Evolutionary conservation across 1,140 invertebrate species (phyloP), one percentile per base, ranked within the genome.

Genomic region (Nixonia krombeini): DNA sequence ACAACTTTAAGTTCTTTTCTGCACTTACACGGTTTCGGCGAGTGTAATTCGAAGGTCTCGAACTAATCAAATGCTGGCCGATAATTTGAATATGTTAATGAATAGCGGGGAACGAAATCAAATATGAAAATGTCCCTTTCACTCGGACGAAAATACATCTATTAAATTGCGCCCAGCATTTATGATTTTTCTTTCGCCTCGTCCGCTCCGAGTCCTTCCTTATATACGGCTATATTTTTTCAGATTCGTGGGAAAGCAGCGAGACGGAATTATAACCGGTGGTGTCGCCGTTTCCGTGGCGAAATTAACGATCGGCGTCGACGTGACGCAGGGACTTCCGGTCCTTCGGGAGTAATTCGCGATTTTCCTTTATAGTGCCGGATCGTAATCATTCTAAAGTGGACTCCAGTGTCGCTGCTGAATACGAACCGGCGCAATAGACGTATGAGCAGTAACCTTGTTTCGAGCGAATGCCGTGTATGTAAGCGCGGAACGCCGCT

Each of bases 341-440:
- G 21, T 51, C 61, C 45, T 38, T 23, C 25, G 45, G 44, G 53
- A 58, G 35, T 33, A 56, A 53, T 66, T 38, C 44, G 50, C 63
- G 63, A 59, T 51, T 67, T 61, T 61, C 45, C 50, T 55, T 55
- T 59, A 59, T 61, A 46, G 31, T 45, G 15, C 33, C 23, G 49
- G 44, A 53, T 56, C 56, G 64, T 40, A 59, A 68, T 68, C 52
- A 68, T 68, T 49, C 52, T 40, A 68, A 68, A 68, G 65, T 61
- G 64, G 64, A 68, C 46, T 61, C 46, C 45, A 57, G 64, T 68
- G 65, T 67, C 65, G 65, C 41, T 53, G 26, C 37, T 51, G 65
- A 62, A 57, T 68, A 47, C 35, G 37, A 33, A 29, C 23, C 40
- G 35, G 57, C 21, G 58, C 58, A 57, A 53, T 58, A 28, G 42